A percentile compares a stretch with the other conserved stretches of the same genome.
Conservation (phyloP, 2,113 vertebrate genomes). For the Hippotragus niger region DNA sequence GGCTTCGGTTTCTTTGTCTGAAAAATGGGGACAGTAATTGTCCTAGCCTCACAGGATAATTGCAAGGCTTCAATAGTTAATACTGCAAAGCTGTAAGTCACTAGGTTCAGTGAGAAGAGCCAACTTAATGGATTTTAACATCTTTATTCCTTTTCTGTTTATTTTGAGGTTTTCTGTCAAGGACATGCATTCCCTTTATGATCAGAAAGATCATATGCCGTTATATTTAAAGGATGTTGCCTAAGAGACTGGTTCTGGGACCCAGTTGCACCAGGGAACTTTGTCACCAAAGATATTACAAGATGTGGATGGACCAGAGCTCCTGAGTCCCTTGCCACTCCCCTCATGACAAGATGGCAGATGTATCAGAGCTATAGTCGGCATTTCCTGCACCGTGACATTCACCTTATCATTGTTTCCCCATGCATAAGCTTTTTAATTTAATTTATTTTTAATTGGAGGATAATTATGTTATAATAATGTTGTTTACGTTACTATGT, state of each 20-base stretch:
- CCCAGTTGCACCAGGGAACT: background rate
- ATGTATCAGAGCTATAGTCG: rapidly evolving
- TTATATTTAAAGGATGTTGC: background rate
- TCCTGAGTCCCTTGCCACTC: rapidly evolving
- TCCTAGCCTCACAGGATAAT: background rate
- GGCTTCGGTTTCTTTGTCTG: background rate
- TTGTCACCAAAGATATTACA: background rate
- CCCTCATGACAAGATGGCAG: rapidly evolving
- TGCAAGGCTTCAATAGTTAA: background rate
- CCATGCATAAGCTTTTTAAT: background rate
- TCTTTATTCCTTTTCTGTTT: background rate
- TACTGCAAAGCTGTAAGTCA: background rate
- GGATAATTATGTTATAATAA: background rate
- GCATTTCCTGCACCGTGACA: rapidly evolving
- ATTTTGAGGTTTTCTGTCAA: background rate
- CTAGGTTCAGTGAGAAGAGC: background rate
- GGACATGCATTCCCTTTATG: background rate
- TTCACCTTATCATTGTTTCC: background rate
- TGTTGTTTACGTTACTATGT: background rate
- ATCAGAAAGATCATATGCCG: background rate
- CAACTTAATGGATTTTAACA: too few species aligned
- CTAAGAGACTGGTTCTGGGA: background rate
- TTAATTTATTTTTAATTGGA: background rate
- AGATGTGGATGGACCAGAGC: background rate
- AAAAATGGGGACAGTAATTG: background rate